phyloP scores from a whole-genome alignment of 2,797 vertebrate species.

The Urocyon cinereoargenteus region DNA sequence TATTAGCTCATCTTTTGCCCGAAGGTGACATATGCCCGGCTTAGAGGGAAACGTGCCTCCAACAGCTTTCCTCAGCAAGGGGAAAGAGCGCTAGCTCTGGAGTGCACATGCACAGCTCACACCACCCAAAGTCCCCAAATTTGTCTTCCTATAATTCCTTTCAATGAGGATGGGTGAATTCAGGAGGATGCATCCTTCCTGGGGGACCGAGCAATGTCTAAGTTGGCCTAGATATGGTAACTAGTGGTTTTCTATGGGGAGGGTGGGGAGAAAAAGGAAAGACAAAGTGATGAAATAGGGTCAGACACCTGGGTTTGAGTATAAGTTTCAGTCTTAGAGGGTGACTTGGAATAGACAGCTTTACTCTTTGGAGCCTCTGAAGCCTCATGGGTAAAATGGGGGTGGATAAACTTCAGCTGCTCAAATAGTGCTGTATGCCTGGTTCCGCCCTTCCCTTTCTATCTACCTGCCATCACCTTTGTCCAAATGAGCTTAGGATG shows the following conservation, averaged over 20 bases:
- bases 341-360: neutral
- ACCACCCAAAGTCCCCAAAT: neutral
- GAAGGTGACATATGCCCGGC: slow-evolving; percentile 87
- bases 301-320: neutral
- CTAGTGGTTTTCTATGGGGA: neutral
- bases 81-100: neutral
- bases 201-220: neutral
- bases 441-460: neutral
- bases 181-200: neutral
- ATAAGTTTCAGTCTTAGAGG: neutral
- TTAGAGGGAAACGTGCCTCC: slow-evolving; percentile 80
- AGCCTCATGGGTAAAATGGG: neutral
- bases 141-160: neutral
- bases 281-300: neutral
- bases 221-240: neutral
- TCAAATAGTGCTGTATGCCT: neutral
- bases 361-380: neutral
- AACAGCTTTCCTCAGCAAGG: slow-evolving; percentile 68
- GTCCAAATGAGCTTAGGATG: neutral
- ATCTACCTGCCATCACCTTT: neutral
- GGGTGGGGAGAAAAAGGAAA: neutral
- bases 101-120: neutral
- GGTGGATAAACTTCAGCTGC: neutral
- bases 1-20: slow-evolving; percentile 89
- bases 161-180: neutral